Evolutionary conservation across 2,113 vertebrate genomes (phyloP).

Genomic region (Desmodus rotundus): DNA sequence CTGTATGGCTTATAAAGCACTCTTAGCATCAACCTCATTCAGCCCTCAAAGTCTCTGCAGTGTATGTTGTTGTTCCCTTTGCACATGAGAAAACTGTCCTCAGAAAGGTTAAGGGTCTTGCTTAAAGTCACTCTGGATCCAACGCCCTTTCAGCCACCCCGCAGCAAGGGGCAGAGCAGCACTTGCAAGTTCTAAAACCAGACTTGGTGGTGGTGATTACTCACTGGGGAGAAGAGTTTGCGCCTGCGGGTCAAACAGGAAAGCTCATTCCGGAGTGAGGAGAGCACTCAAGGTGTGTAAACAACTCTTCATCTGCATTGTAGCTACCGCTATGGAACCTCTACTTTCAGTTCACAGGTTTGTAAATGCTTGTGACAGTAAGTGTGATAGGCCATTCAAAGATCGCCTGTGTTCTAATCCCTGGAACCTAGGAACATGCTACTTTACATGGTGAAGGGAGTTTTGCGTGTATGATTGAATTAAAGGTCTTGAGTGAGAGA

Average conservation of each 20-base stretch:
- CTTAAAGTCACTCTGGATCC: not conserved
- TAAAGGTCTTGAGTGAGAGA: not conserved
- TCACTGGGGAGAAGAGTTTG: not conserved
- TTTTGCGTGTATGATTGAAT: not conserved
- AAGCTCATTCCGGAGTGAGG: not conserved
- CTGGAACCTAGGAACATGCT: not conserved
- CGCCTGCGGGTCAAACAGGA: not conserved
- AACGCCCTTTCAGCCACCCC: not conserved
- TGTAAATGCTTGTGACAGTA: not conserved
- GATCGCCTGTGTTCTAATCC: not conserved
- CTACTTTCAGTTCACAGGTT: not conserved
- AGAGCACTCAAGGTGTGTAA: fast-evolving
- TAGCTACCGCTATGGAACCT: not conserved
- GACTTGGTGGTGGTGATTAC: not conserved
- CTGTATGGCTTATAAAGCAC: not conserved
- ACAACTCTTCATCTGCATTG: too few species aligned
- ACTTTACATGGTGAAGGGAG: not conserved
- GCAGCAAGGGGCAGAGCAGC: not conserved
- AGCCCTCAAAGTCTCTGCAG: too few species aligned
- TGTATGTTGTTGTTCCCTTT: not conserved
- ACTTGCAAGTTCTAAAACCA: not conserved
- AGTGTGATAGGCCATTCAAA: not conserved
- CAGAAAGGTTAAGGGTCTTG: not conserved
- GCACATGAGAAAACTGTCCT: not conserved
- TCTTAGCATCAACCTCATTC: not conserved